These are phyloP conservation scores for Ovis canadensis DNA, from an alignment of 2,113 vertebrate genomes.

Conservation along the genomic window DNA sequence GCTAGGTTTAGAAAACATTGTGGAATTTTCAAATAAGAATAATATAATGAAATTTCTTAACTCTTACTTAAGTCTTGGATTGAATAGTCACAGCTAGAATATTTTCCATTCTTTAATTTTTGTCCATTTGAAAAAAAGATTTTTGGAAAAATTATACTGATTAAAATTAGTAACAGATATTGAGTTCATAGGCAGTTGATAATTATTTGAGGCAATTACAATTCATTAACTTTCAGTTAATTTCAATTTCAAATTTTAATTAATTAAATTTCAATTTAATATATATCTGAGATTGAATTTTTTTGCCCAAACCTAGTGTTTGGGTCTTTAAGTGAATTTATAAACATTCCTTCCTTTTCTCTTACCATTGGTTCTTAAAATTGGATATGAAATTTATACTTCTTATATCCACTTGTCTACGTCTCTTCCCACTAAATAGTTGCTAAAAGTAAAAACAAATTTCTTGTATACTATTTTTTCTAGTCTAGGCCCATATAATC, in stretches of 20 bases:
- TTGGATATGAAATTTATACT: not conserved
- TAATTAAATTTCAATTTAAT: not conserved
- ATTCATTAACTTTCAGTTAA: not conserved
- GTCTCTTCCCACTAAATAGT: not conserved
- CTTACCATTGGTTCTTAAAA: not conserved
- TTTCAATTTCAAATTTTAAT: not conserved
- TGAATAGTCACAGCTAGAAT: not conserved
- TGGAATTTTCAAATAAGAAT: not conserved
- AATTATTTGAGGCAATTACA: not conserved
- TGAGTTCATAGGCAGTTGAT: not conserved
- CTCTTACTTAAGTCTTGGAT: not conserved
- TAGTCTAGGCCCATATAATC: not conserved
- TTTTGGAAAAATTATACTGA: slow-evolving; percentile 13
- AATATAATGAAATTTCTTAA: not conserved
- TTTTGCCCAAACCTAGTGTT: not conserved
- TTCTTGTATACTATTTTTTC: not conserved
- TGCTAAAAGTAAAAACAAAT: not conserved
- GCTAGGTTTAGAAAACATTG: not conserved
- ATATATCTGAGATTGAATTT: not conserved
- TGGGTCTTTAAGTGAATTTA: not conserved
- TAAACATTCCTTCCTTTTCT: not conserved
- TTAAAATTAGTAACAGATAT: not conserved
- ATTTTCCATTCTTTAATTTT: not conserved
- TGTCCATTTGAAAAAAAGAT: not conserved
- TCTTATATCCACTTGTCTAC: not conserved